These are phyloP conservation scores for Oryctes rhinoceros DNA, from an alignment of 1,140 invertebrate genomes.

Conservation along the genomic window DNA sequence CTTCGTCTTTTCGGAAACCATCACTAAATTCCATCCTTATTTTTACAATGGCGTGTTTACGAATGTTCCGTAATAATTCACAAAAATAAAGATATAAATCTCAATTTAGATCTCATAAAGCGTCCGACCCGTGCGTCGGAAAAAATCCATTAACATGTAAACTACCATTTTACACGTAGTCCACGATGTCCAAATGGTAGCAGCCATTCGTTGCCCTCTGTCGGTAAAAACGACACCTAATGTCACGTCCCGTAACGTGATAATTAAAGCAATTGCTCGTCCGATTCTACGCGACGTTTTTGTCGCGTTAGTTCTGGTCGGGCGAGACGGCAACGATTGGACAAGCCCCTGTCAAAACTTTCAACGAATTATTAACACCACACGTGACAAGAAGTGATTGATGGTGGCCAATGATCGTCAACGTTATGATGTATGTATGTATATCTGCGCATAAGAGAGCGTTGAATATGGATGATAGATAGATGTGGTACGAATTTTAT, in stretches of 20 bases:
- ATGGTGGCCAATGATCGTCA: not conserved
- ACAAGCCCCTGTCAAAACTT: slow-evolving; percentile 8
- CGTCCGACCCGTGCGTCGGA: not conserved
- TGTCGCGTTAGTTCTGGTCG: slow-evolving; percentile 13
- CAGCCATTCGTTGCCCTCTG: not conserved
- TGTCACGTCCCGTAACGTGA: not conserved
- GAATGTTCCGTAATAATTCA: not conserved
- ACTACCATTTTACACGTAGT: not conserved
- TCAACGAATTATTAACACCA: slow-evolving; percentile 22
- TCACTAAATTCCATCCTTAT: not conserved
- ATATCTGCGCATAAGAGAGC: not conserved
- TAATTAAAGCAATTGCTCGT: slow-evolving; percentile 15
- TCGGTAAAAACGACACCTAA: slow-evolving; percentile 7
- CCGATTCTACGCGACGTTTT: slow-evolving; percentile 17
- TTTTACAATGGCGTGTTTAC: not conserved
- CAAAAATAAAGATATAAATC: not conserved
- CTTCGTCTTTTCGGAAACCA: no score
- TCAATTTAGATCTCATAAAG: not conserved
- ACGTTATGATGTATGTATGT: slow-evolving; percentile 4
- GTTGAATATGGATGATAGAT: not conserved
- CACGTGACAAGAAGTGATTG: slow-evolving; percentile 5
- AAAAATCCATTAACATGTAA: slow-evolving; percentile 18
- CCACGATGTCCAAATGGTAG: not conserved
- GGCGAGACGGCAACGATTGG: slow-evolving; percentile 7
- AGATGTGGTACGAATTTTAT: not conserved